Conservation (phyloP, 1,140 invertebrate species). For the Neodiprion lecontei region DNA sequence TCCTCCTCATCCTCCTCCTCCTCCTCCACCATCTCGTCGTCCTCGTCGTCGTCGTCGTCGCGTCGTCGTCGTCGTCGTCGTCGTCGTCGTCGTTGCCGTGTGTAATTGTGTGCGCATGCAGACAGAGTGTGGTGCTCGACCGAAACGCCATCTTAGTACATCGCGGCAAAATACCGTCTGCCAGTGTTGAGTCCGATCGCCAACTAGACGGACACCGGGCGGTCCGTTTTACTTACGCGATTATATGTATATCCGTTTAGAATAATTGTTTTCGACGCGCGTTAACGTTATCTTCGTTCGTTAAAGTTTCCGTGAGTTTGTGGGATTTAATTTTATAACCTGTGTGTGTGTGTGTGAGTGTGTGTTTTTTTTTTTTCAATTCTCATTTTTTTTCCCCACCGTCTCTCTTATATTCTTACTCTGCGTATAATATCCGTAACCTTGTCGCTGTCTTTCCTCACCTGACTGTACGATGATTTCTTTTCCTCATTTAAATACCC, state of each 20-base stretch:
- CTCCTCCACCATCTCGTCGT: neutral
- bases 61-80: slow-evolving; percentile 16
- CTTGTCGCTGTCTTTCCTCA: too few relatives aligned
- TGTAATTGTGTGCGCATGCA: neutral
- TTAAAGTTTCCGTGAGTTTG: too few relatives aligned
- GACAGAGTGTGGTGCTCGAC: neutral
- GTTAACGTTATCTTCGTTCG: too few relatives aligned
- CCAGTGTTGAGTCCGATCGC: slow-evolving; percentile 3
- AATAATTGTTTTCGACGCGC: too few relatives aligned
- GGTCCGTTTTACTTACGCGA: neutral
- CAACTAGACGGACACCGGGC: neutral
- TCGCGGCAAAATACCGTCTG: neutral
- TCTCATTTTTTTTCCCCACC: neutral
- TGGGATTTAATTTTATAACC: too few relatives aligned
- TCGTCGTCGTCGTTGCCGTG: slow-evolving; percentile 8
- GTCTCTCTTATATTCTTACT: too few relatives aligned
- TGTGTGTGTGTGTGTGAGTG: neutral
- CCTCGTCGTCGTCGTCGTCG: slow-evolving; percentile 14
- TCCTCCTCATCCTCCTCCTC: too few relatives aligned
- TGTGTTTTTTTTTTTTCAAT: neutral
- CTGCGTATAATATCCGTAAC: too few relatives aligned
- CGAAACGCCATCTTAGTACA: slow-evolving; percentile 7
- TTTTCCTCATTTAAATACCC: too few relatives aligned
- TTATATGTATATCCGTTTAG: neutral
- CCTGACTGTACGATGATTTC: too few relatives aligned